Evolutionary conservation across 2,888 invertebrate genomes (phyloP).

Genomic region (Caenorhabditis sp.): DNA sequence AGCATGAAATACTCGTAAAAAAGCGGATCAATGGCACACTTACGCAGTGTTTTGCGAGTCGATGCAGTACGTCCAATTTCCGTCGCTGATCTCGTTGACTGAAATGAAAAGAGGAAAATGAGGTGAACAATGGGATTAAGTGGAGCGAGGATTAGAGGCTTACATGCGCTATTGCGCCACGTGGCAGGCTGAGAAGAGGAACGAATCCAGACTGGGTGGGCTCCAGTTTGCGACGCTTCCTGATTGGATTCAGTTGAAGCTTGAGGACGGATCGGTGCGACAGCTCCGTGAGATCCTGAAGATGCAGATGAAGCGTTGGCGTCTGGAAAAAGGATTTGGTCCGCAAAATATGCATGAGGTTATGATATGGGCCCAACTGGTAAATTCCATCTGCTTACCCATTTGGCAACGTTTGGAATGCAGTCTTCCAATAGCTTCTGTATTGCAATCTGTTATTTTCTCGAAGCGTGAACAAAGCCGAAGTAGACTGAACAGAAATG

Average conservation of each 20-base stretch:
- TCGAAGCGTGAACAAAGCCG: neutral
- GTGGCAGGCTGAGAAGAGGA: slow-evolving; percentile 55
- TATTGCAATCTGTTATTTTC: slow-evolving; percentile 14
- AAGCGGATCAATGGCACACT: neutral
- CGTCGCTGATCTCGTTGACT: slow-evolving; percentile 55
- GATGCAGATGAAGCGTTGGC: slow-evolving; percentile 28
- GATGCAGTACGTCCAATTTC: slow-evolving; percentile 55
- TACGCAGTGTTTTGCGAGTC: slow-evolving; percentile 22
- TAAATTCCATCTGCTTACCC: slow-evolving; percentile 6
- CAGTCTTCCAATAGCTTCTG: no score
- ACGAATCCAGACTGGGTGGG: slow-evolving; percentile 22
- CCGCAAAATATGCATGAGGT: neutral
- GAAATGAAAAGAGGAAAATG: slow-evolving; percentile 40
- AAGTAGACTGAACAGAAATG: neutral
- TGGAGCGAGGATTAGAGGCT: slow-evolving; percentile 31
- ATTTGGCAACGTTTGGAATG: no score
- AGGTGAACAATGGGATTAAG: slow-evolving; percentile 45
- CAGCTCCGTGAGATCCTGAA: neutral
- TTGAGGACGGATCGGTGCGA: slow-evolving; percentile 3
- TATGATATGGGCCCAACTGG: neutral
- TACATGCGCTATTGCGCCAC: slow-evolving; percentile 40
- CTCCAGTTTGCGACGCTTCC: slow-evolving; percentile 1
- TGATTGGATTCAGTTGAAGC: slow-evolving; percentile 20
- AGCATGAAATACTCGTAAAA: neutral
- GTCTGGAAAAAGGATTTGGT: slow-evolving; percentile 13